Percentiles rank a stretch among this genome's conserved stretches.
phyloP scores from a whole-genome alignment of 2,888 invertebrate species.

The Hybos culiciformis region DNA sequence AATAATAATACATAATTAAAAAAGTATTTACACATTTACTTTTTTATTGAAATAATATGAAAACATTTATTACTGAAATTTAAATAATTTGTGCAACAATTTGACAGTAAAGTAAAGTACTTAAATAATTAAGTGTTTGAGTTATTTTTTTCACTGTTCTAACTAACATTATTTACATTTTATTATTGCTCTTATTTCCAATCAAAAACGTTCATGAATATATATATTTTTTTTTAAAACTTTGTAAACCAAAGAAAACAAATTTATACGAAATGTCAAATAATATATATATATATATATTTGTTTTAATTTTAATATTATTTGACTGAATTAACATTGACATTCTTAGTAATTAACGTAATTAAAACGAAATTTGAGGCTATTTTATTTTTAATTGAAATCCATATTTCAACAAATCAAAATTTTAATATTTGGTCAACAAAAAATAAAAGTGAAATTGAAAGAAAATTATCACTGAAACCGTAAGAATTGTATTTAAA shows the following conservation, averaged over 20 bases:
- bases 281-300: neutral
- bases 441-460: too few relatives aligned
- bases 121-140: neutral
- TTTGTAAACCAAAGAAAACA: slow-evolving; percentile 12
- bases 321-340: too few relatives aligned
- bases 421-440: too few relatives aligned
- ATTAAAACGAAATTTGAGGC: too few relatives aligned
- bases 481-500: too few relatives aligned
- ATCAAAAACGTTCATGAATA: slow-evolving; percentile 34
- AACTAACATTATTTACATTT: slow-evolving; percentile 10
- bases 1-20: neutral
- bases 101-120: slow-evolving; percentile 6
- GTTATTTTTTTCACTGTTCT: too few relatives aligned
- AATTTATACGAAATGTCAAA: neutral
- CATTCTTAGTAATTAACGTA: slow-evolving; percentile 13
- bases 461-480: too few relatives aligned
- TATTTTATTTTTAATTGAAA: too few relatives aligned
- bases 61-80: too few relatives aligned
- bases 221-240: slow-evolving; percentile 14
- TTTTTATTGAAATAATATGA: too few relatives aligned
- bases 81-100: slow-evolving; percentile 2
- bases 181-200: slow-evolving; percentile 20
- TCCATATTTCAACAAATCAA: too few relatives aligned
- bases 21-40: neutral
- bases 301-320: slow-evolving; percentile 3